Conservation (phyloP, 1,140 invertebrate species). For the Tetraneura akinire region DNA sequence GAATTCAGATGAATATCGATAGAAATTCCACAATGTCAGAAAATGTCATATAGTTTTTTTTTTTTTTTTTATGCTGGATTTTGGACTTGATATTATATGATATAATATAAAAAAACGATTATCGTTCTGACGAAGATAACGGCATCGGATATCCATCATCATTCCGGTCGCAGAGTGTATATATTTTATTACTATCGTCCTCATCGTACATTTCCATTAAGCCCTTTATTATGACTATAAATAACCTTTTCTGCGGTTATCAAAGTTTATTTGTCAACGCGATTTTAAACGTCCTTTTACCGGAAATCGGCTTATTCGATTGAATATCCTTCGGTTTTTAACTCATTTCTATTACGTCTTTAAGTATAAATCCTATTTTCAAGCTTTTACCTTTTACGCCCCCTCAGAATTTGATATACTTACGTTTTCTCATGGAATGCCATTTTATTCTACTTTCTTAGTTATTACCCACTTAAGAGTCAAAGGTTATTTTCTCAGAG, state of each 20-base stretch:
- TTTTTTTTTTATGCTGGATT: neutral
- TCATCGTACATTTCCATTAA: slow-evolving; percentile 2
- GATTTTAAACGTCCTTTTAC: neutral
- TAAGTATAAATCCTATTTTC: too few species aligned
- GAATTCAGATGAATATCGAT: too few species aligned
- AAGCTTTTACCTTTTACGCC: too few species aligned
- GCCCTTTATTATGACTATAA: slow-evolving; percentile 2
- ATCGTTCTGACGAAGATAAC: neutral
- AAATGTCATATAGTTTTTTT: neutral
- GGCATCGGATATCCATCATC: neutral
- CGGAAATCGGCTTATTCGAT: slow-evolving; percentile 11
- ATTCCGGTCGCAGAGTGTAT: neutral
- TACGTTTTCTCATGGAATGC: too few species aligned
- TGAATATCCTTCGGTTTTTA: neutral
- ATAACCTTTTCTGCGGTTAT: neutral
- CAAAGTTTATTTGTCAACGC: slow-evolving; percentile 8
- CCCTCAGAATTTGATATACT: too few species aligned
- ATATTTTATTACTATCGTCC: neutral
- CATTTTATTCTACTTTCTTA: too few species aligned
- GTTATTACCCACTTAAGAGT: too few species aligned
- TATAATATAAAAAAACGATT: neutral
- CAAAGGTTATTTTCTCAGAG: too few species aligned
- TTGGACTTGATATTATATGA: too few species aligned
- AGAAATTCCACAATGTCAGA: neutral
- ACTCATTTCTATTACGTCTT: neutral